Evolutionary conservation across 1,140 invertebrate species (phyloP).

Genomic region (Drosophila setifemur): DNA sequence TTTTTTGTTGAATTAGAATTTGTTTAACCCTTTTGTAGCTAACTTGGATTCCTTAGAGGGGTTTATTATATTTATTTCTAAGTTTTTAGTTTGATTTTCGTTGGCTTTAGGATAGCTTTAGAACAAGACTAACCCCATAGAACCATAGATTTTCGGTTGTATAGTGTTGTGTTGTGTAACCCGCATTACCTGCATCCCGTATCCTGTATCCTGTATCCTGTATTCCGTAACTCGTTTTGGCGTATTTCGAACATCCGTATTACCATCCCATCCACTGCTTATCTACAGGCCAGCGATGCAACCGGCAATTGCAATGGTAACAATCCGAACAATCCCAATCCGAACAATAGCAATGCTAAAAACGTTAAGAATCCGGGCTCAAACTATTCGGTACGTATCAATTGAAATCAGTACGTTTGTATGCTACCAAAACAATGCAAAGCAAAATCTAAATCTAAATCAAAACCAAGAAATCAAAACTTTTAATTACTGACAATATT

Average conservation of each 20-base stretch:
- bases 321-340: slow-evolving; percentile 70
- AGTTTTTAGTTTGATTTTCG: slow-evolving; percentile 4
- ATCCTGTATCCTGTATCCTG: no score
- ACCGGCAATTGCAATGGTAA: slow-evolving; percentile 75
- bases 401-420: slow-evolving; percentile 81
- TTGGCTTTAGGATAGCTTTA: not conserved
- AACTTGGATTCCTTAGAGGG: no score
- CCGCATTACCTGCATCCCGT: slow-evolving; percentile 48
- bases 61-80: not conserved
- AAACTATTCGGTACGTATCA: slow-evolving; percentile 83
- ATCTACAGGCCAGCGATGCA: slow-evolving; percentile 82
- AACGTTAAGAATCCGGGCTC: slow-evolving; percentile 82
- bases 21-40: no score
- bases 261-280: slow-evolving; percentile 81
- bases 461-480: slow-evolving; percentile 24
- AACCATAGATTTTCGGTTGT: not conserved
- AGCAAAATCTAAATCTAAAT: slow-evolving; percentile 26
- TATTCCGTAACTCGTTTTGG: no score
- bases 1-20: no score
- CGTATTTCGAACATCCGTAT: no score
- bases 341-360: slow-evolving; percentile 77
- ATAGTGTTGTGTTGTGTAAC: slow-evolving; percentile 26
- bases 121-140: slow-evolving; percentile 53
- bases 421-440: slow-evolving; percentile 41
- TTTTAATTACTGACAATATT: slow-evolving; percentile 32